Base-by-base conservation (phyloP, 2,888 invertebrate genomes). In the Cerastis leucographa region DNA sequence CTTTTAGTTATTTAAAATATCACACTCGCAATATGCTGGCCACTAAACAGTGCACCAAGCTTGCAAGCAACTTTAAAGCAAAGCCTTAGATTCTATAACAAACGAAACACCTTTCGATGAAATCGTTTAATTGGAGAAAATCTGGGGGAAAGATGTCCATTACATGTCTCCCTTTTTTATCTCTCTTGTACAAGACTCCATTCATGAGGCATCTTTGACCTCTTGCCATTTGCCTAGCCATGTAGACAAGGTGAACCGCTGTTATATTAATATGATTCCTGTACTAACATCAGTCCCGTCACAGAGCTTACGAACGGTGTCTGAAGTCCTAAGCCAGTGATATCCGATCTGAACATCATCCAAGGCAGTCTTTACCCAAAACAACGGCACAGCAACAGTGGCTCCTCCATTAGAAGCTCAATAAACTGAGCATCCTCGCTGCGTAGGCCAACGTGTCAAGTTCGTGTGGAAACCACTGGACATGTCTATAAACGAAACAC, bases 361-460 rank as follows among this genome's bases (percentile, higher is more conserved):
- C 51, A 25, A 12, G 14, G n/a, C 7, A 51, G 19, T 19, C 49
- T 11, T 25, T 19, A 4, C 46, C n/a, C 22, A 22, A 40, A 56
- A 8, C n/a, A 7, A 0, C 17, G 19, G 46, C 65, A 66, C 71
- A 80, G 80, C 25, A 78, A 78, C 61, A 70, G 65, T 64, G 35
- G 40, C 1, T 19, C 22, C 8, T 59, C 40, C 35, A 44, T 14
- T 49, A 44, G 25, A 22, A 73, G 40, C 62, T 56, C 62, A 74
- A 70, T 73, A 67, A 71, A 74, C 65, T 71, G 66, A 51, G 56
- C 42, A 75, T 72, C 66, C 76, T 69, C 46, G 89, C 67, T 75
- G 61, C 74, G 77, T 61, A 89, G 90, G 89, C 78, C 88, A 90
- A 66, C 78, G 81, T 90, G 93, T 92, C 92, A 92, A 92, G 92